phyloP scores from a whole-genome alignment of 2,113 vertebrate species.

The Psammodynastes pulverulentus region DNA sequence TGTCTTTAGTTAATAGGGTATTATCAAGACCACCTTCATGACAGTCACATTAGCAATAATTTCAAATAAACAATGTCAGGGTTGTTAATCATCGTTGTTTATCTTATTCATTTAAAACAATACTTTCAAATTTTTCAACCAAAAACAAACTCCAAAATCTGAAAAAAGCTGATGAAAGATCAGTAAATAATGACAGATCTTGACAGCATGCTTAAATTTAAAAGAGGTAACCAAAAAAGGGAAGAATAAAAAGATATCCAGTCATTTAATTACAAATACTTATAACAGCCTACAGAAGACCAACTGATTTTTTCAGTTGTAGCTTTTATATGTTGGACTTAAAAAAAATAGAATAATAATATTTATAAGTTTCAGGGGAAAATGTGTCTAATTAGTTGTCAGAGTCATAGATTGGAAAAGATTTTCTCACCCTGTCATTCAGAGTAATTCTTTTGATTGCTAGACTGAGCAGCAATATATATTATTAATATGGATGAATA shows the following conservation, averaged over 20 bases:
- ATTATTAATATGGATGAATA: slow-evolving; percentile 68
- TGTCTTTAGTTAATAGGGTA: slow-evolving; percentile 4
- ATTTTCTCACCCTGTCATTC: slow-evolving; percentile 26
- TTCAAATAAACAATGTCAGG: not conserved
- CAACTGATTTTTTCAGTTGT: not conserved
- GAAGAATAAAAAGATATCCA: not conserved
- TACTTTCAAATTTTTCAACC: not conserved
- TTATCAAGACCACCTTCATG: not conserved
- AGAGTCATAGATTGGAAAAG: slow-evolving; percentile 39
- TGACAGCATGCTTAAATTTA: not conserved
- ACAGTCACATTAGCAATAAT: not conserved
- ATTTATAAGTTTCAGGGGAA: slow-evolving; percentile 14
- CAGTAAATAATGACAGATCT: not conserved
- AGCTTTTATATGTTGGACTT: not conserved
- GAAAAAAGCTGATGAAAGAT: not conserved
- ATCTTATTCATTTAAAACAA: not conserved
- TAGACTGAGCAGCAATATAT: slow-evolving; percentile 54
- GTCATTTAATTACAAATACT: not conserved
- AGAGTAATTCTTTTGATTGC: slow-evolving; percentile 41
- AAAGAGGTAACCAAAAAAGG: not conserved
- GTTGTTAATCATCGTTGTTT: slow-evolving; percentile 7
- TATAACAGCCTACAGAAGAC: not conserved
- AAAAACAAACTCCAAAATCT: not conserved
- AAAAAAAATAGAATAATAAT: not conserved
- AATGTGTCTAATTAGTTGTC: slow-evolving; percentile 5